These are phyloP conservation scores for Cyphomyrus discorhynchus DNA, from an alignment of 2,113 vertebrate species.

Conservation along the genomic window DNA sequence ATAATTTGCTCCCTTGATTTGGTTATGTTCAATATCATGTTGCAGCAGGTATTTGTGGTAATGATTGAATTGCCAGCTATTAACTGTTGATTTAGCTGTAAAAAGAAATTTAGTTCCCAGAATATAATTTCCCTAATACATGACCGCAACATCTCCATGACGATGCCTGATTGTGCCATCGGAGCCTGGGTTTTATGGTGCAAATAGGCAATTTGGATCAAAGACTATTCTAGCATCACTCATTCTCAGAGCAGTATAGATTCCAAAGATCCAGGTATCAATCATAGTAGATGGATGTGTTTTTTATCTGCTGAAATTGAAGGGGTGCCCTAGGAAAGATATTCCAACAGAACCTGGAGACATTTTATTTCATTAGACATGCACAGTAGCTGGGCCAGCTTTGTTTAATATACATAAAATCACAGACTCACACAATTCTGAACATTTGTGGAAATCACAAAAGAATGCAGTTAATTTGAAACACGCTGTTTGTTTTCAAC, in stretches of 20 bases:
- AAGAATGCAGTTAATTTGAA: background rate
- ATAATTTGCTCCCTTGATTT: background rate
- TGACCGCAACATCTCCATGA: background rate
- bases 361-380: background rate
- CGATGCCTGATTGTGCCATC: background rate
- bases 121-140: background rate
- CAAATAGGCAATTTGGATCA: background rate
- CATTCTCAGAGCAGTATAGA: background rate
- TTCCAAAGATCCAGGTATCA: background rate
- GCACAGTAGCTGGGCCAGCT: background rate
- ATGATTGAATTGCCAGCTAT: background rate
- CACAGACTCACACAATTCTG: background rate
- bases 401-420: background rate
- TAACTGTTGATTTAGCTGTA: background rate
- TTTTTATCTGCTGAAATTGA: background rate
- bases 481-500: background rate
- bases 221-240: background rate
- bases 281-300: background rate
- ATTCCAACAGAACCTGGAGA: background rate
- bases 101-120: background rate
- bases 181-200: background rate
- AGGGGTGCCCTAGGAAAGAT: background rate
- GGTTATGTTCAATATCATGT: slow-evolving; percentile 4
- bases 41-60: background rate
- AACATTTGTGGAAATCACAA: background rate